Base-by-base conservation (phyloP, 1,140 invertebrate genomes). In the Plectrocnemia conspersa region DNA sequence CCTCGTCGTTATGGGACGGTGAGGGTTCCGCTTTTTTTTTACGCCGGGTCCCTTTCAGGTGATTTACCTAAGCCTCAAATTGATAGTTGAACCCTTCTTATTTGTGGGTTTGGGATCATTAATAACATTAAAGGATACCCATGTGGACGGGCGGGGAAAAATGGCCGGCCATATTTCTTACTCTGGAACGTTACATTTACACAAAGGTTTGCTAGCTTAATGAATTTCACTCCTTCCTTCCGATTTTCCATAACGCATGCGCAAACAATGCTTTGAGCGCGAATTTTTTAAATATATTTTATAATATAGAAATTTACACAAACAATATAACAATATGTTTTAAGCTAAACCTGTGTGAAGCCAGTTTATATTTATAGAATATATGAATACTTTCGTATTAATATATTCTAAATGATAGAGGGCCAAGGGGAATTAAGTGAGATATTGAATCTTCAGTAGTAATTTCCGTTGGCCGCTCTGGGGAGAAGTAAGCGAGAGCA, bases 41-140 rank as follows among this genome's bases (percentile, higher is more conserved):
- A 4, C 22, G n/a, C 10, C 10, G 36, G 44, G 32, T 57, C 59
- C 59, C 59, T 61, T 56, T 53, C 59, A 56, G 54, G 59, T 61
- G 59, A 61, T 61, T 61, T 61, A 61, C 59, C 59, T 61, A 61
- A 61, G 59, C 59, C 59, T 61, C 59, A 56, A 61, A 61, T 61
- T 61, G 59, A 61, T 61, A 61, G 59, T 61, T 61, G 50, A 36
- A 61, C 59, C 59, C 59, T 61, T 61, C 59, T 61, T 61, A 61
- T 61, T 61, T 61, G 59, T 49, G 59, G 59, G 59, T 61, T 61
- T 36, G 33, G 59, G 35, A 54, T 61, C 59, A 61, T 61, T 61
- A 61, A 61, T 61, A 61, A 61, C 59, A 61, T 61, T 61, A 61
- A n/a, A 61, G 59, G 54, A 48, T 54, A 56, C 54, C 48, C 49